These are phyloP conservation scores for Rhagonycha lutea DNA, from an alignment of 2,888 invertebrate genomes.

Conservation along the genomic window DNA sequence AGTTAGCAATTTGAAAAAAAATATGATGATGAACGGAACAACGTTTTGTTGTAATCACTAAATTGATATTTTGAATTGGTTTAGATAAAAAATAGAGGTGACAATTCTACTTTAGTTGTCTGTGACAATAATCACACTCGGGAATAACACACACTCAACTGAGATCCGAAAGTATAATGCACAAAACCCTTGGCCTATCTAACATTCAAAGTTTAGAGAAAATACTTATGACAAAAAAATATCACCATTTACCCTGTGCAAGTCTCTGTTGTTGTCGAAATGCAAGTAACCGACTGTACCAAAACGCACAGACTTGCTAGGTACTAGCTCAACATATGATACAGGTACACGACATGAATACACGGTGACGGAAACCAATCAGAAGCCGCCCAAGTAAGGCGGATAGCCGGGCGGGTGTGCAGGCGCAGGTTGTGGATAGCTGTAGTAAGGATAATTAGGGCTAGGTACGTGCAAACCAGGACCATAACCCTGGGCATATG, in stretches of 20 bases:
- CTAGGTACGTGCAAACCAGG: conserved; percentile 70
- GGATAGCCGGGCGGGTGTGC: conserved; percentile 55
- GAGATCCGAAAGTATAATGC: conserved; percentile 56
- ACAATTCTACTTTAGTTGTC: conserved; percentile 22
- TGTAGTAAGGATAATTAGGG: conserved; percentile 69
- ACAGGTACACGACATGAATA: conserved; percentile 59
- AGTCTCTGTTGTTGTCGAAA: conserved; percentile 57
- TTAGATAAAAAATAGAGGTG: conserved; percentile 12
- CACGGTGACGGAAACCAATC: conserved; percentile 57
- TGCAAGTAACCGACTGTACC: conserved; percentile 57
- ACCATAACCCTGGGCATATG: conserved; percentile 53
- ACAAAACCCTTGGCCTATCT: conserved; percentile 58
- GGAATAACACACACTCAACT: conserved; percentile 48
- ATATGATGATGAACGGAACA: not conserved
- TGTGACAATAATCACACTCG: conserved; percentile 41
- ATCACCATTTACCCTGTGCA: conserved; percentile 61
- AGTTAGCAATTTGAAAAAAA: not conserved
- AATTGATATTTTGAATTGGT: not conserved
- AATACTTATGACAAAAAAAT: conserved; percentile 59
- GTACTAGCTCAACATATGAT: conserved; percentile 58
- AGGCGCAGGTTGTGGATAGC: conserved; percentile 53
- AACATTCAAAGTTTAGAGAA: conserved; percentile 58
- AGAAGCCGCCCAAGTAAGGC: conserved; percentile 55
- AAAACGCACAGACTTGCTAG: conserved; percentile 58
- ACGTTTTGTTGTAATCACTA: not conserved